These are phyloP conservation scores for Temnopleurus reevesii DNA, from an alignment of 53 echinoderm and acorn worm genomes.

Conservation along the genomic window DNA sequence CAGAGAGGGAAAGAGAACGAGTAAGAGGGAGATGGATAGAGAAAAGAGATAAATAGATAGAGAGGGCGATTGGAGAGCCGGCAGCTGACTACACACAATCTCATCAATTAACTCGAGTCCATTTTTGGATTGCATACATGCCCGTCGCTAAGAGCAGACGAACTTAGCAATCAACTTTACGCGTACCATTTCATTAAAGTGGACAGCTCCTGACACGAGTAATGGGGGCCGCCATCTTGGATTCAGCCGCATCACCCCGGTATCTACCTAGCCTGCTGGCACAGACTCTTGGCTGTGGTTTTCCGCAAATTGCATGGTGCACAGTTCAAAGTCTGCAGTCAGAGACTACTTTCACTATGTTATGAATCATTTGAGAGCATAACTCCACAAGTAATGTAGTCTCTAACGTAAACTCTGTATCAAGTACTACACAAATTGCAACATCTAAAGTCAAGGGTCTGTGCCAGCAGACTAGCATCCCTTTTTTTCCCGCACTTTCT, in stretches of 20 bases:
- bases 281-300: too few relatives aligned
- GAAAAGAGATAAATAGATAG: background rate
- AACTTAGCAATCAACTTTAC: constrained; percentile 51
- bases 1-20: background rate
- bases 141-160: constrained; percentile 43
- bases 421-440: too few relatives aligned
- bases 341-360: too few relatives aligned
- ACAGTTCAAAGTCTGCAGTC: too few relatives aligned
- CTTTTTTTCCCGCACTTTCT: background rate
- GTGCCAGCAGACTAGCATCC: background rate
- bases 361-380: too few relatives aligned
- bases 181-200: constrained; percentile 28
- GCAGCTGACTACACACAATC: constrained; percentile 58
- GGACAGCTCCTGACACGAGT: background rate
- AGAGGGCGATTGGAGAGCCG: background rate
- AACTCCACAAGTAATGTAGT: too few relatives aligned
- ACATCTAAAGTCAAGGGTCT: too few relatives aligned
- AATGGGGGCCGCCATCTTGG: constrained; percentile 10
- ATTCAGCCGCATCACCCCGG: background rate
- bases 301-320: too few relatives aligned
- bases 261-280: too few relatives aligned
- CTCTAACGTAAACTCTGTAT: too few relatives aligned
- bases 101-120: constrained; percentile 55
- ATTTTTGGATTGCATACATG: constrained; percentile 46
- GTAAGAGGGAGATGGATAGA: background rate